These are phyloP conservation scores for Sapayoa aenigma DNA, from an alignment of 2,113 vertebrate species.

Conservation along the genomic window DNA sequence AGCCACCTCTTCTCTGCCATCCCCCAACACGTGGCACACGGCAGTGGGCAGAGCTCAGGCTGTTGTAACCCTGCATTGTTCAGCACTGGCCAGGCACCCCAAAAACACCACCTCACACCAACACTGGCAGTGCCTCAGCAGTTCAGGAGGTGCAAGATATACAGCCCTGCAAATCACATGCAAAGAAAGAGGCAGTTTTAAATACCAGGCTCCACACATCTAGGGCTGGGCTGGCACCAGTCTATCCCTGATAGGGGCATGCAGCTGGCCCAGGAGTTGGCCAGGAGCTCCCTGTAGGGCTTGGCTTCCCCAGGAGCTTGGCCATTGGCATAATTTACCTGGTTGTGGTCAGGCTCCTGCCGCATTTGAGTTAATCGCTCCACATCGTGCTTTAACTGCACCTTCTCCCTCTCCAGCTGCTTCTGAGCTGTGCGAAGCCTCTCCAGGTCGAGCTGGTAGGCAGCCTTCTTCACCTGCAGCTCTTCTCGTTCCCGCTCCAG, in stretches of 20 bases:
- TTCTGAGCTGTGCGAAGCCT: conserved; percentile 83
- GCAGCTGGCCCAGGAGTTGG: background rate
- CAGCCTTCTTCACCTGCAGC: conserved; percentile 76
- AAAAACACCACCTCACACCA: accelerated
- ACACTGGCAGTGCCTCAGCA: background rate
- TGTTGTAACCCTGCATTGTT: background rate
- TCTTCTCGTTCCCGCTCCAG: conserved; percentile 77
- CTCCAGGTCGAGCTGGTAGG: conserved; percentile 89
- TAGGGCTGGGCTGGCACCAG: background rate
- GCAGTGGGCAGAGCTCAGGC: background rate
- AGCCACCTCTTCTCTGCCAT: background rate
- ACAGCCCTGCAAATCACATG: background rate
- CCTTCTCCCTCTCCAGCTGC: conserved; percentile 85
- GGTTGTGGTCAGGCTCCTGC: conserved; percentile 21
- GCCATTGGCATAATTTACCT: background rate
- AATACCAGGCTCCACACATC: accelerated
- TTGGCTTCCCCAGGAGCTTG: background rate
- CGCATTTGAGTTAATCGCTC: conserved; percentile 73
- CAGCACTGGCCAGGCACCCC: background rate
- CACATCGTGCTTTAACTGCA: conserved; percentile 76
- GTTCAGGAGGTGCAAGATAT: background rate
- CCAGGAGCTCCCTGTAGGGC: background rate
- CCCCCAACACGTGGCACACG: background rate
- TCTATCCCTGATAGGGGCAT: background rate
- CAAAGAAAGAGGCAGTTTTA: background rate